Base-by-base conservation (phyloP, 2,888 invertebrate species). In the Philhelius pedissequus region DNA sequence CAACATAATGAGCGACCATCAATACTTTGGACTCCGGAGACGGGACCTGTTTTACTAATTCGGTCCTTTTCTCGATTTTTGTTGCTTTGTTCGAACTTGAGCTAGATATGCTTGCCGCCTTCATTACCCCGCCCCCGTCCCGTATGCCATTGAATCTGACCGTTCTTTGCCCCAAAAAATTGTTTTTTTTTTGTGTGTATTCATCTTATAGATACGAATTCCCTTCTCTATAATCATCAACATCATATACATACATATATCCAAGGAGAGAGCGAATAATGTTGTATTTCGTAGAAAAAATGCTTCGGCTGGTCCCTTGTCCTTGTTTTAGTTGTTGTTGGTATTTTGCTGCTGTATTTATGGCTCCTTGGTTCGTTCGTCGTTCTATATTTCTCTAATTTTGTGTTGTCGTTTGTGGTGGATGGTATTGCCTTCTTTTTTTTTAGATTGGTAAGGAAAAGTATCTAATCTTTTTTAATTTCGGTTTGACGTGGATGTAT, bases 201-300 rank as follows among this genome's bases (percentile, higher is more conserved):
- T 35, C n/a, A 68, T 71, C 66, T 71, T 66, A 68, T 73, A 69
- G 62, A 64, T 78, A 78, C 78, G 73, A 83, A 83, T 83, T 83
- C 79, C 52, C 83, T 79, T 66, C 83, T 64, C 73, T 74, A 69
- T 74, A 83, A 78, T 78, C 82, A 78, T 69, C 40, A 71, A 18
- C 38, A 38, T 6, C 56, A 32, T 38, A n/a, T n/a, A n/a, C n/a
- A n/a, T n/a, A n/a, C n/a, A n/a, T 45, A 32, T 64, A 64, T 45
- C 20, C 62, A 58, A 22, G 25, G 38, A 69, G 54, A 43, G 74
- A 75, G 68, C 50, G 70, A 75, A 79, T 79, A 83, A 83, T 83
- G 74, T 83, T 70, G 70, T 70, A 70, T 70, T 83, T 83, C 83
- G 74, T 83, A 79, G 83, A 79, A 83, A 74, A 74, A 70, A 66